Evolutionary conservation across 2,113 vertebrate genomes (phyloP).

Genomic region (Alaudala cheleensis): DNA sequence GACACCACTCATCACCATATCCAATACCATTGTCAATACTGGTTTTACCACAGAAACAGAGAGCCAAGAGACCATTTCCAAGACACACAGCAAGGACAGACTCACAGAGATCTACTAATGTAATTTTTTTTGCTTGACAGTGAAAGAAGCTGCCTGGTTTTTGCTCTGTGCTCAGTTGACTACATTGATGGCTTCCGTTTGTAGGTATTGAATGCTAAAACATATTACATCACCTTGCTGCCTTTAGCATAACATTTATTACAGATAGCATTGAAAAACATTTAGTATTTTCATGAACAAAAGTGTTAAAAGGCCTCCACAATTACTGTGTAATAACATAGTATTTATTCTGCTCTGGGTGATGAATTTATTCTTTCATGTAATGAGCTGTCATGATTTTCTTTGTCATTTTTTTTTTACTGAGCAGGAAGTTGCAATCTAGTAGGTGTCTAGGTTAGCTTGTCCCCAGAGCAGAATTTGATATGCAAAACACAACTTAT

Average conservation of each 20-base stretch:
- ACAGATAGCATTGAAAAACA: neutral
- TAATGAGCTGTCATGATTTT: constrained; percentile 50
- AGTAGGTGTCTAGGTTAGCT: neutral
- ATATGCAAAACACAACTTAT: constrained; percentile 48
- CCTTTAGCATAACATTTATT: neutral
- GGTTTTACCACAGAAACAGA: neutral
- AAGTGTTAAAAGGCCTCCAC: neutral
- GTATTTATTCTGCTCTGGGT: constrained; percentile 26
- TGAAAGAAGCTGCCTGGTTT: neutral
- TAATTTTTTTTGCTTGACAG: neutral
- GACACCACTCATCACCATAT: neutral
- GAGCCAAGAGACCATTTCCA: neutral
- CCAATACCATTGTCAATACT: neutral
- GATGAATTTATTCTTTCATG: constrained; percentile 27
- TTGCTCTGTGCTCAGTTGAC: neutral
- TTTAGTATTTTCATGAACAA: constrained; percentile 15
- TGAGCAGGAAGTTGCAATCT: constrained; percentile 21
- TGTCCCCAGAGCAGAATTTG: constrained; percentile 32
- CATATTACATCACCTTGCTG: neutral
- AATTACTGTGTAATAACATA: constrained; percentile 11
- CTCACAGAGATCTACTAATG: neutral
- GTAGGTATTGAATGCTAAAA: neutral
- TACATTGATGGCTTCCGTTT: neutral
- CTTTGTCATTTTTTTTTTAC: neutral
- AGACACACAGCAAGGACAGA: neutral